Conservation (phyloP, 2,113 vertebrate species). For the Hemiprocne comata region DNA sequence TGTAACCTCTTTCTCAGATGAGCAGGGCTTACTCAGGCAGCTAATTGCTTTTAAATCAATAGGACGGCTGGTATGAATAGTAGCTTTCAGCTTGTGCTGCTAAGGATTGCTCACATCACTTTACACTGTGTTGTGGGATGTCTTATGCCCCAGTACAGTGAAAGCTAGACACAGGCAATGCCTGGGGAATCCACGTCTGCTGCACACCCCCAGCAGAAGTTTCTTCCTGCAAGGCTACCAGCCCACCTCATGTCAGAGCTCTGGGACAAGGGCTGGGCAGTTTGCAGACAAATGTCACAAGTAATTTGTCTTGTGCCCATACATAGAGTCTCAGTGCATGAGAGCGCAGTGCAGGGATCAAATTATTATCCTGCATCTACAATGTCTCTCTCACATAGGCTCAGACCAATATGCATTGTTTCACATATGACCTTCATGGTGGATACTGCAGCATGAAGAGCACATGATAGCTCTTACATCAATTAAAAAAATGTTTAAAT, state of each 20-base stretch:
- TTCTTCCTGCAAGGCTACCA: neutral
- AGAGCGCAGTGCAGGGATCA: neutral
- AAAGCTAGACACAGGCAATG: neutral
- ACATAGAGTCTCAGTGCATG: accelerated
- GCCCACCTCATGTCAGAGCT: accelerated
- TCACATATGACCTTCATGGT: conserved; percentile 13
- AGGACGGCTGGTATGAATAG: neutral
- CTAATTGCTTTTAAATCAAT: conserved; percentile 19
- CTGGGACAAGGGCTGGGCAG: neutral
- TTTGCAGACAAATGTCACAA: neutral
- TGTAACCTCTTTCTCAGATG: neutral
- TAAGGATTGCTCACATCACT: neutral
- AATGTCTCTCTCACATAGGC: neutral
- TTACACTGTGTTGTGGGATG: neutral
- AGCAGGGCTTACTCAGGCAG: neutral
- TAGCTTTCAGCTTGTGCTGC: neutral
- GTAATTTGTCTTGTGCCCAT: neutral
- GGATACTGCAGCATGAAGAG: neutral
- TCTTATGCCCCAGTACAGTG: neutral
- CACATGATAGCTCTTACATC: conserved; percentile 35
- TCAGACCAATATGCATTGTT: neutral
- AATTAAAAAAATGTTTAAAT: conserved; percentile 22
- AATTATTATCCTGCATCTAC: neutral
- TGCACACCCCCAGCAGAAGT: neutral
- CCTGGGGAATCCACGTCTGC: neutral